Evolutionary conservation across 2,888 invertebrate species (phyloP).

Genomic region (Hyposoter didymator): DNA sequence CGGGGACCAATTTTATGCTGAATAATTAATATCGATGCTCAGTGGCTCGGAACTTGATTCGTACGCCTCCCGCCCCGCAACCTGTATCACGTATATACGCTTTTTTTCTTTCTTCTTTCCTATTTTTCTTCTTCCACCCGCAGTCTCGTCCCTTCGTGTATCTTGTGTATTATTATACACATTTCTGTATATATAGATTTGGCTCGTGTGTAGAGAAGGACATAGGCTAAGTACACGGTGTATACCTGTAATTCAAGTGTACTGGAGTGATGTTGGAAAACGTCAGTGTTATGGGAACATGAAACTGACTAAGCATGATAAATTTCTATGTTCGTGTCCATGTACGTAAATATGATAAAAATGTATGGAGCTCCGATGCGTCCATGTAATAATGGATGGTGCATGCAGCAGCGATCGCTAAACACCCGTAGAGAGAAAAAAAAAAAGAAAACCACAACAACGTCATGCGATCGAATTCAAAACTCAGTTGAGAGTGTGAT

Average conservation of each 20-base stretch:
- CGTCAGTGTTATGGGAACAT: constrained; percentile 29
- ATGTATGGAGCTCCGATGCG: background rate
- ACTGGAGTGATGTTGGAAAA: constrained; percentile 12
- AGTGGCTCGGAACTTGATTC: constrained; percentile 68
- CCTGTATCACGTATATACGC: constrained; percentile 54
- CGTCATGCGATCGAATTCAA: constrained; percentile 33
- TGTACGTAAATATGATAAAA: background rate
- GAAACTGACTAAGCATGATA: constrained; percentile 26
- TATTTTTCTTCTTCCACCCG: constrained; percentile 7
- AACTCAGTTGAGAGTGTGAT: constrained; percentile 21
- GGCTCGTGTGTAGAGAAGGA: background rate
- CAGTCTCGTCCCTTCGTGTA: background rate
- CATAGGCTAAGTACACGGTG: constrained; percentile 5
- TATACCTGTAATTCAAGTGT: constrained; percentile 8
- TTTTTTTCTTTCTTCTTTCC: constrained; percentile 46
- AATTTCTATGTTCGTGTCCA: background rate
- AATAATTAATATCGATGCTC: constrained; percentile 76
- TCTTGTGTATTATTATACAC: constrained; percentile 12
- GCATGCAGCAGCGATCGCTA: constrained; percentile 53
- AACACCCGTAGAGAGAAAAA: constrained; percentile 23
- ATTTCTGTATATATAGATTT: background rate
- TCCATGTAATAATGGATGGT: background rate
- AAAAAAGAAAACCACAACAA: background rate
- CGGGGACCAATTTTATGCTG: constrained; percentile 66
- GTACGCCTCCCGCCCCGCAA: constrained; percentile 61